phyloP scores from a whole-genome alignment of 2,888 invertebrate genomes.

The Mimumesa dahlbomi region DNA sequence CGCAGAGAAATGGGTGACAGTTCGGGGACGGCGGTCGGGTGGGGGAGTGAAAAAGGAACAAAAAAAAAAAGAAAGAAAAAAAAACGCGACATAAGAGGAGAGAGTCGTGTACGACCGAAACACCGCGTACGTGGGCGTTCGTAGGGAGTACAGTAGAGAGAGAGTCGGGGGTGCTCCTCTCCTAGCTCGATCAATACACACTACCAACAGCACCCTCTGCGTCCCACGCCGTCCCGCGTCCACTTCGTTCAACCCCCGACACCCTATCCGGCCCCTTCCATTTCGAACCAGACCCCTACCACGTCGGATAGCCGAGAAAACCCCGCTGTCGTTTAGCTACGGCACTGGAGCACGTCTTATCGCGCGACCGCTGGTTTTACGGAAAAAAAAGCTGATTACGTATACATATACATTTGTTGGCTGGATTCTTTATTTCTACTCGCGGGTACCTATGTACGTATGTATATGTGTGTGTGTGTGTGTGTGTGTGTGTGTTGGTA shows the following conservation, averaged over 20 bases:
- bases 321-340: conserved; percentile 53
- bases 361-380: conserved; percentile 23
- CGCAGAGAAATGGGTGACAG: no score
- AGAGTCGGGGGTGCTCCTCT: conserved; percentile 58
- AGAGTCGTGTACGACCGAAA: conserved; percentile 58
- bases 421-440: background rate
- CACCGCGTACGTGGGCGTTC: conserved; percentile 64
- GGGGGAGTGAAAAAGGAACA: background rate
- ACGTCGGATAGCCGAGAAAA: conserved; percentile 48
- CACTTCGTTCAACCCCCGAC: conserved; percentile 53
- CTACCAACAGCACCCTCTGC: conserved; percentile 69
- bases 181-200: conserved; percentile 77
- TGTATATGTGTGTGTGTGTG: no score
- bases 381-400: conserved; percentile 27
- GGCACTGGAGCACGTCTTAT: conserved; percentile 44
- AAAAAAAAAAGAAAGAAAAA: conserved; percentile 34
- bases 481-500: no score
- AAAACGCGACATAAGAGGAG: conserved; percentile 49
- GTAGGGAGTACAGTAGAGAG: conserved; percentile 59
- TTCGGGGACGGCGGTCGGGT: background rate
- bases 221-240: conserved; percentile 59
- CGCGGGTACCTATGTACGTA: no score
- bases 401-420: background rate
- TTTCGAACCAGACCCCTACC: conserved; percentile 49
- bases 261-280: conserved; percentile 40